Evolutionary conservation across 2,113 vertebrate genomes (phyloP).

Genomic region (Dipodomys ordii): DNA sequence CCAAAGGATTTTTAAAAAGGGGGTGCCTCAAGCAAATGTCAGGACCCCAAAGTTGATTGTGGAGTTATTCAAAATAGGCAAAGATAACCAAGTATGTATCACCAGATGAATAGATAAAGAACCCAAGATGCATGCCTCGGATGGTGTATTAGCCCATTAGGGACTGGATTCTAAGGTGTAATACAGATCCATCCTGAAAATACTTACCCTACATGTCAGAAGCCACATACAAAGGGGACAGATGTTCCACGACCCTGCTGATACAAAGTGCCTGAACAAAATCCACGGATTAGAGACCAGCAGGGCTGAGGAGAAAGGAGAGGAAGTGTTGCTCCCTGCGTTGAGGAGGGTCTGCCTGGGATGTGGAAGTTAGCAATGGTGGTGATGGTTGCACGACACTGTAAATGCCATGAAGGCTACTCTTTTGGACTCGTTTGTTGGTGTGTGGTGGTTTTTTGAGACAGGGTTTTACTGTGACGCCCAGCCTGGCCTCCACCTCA

Average conservation of each 20-base stretch:
- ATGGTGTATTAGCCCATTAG: too few species aligned
- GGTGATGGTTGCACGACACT: not conserved
- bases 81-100: not conserved
- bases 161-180: too few species aligned
- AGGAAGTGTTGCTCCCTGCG: not conserved
- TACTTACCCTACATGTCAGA: not conserved
- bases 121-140: not conserved
- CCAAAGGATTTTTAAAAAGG: too few species aligned
- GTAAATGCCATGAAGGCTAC: not conserved
- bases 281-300: not conserved
- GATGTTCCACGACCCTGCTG: too few species aligned
- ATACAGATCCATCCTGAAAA: not conserved
- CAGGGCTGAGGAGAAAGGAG: not conserved
- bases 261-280: not conserved
- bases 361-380: constrained; percentile 5
- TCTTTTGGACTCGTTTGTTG: not conserved
- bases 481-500: too few species aligned
- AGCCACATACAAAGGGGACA: not conserved
- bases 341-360: not conserved
- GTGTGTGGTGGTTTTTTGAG: too few species aligned
- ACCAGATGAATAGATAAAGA: not conserved
- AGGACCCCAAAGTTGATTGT: not conserved
- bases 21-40: not conserved
- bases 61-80: not conserved
- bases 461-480: too few species aligned